These are phyloP conservation scores for Lasiurus borealis DNA, from an alignment of 2,113 vertebrate species.

Conservation along the genomic window DNA sequence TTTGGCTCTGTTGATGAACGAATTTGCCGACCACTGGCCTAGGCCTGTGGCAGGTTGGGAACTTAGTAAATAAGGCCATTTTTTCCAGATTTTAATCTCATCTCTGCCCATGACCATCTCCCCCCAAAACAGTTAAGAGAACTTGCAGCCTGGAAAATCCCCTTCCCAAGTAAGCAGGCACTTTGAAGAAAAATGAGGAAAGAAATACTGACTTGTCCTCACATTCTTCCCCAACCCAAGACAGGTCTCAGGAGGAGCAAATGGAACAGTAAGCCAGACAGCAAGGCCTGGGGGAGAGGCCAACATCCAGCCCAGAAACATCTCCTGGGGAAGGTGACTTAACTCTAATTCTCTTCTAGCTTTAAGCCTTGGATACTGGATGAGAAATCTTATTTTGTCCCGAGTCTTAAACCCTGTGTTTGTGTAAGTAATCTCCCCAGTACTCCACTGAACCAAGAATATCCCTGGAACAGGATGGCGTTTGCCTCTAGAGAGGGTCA, in stretches of 20 bases:
- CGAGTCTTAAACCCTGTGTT: neutral
- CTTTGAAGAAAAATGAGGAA: neutral
- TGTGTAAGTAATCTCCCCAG: neutral
- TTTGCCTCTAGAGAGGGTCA: neutral
- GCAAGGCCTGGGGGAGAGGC: neutral
- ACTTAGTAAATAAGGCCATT: neutral
- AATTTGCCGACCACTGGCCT: too few relatives aligned
- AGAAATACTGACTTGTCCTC: neutral
- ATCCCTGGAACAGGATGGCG: neutral
- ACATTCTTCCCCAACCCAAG: neutral
- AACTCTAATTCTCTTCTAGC: constrained; percentile 44
- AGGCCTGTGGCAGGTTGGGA: neutral
- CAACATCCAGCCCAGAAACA: neutral
- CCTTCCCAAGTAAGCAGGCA: neutral
- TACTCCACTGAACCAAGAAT: neutral
- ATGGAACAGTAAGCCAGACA: neutral
- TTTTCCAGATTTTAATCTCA: constrained; percentile 44
- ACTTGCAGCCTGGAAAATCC: neutral
- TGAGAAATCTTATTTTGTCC: constrained; percentile 24
- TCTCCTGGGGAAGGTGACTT: constrained; percentile 1
- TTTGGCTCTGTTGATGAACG: too few relatives aligned
- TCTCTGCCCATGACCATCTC: neutral
- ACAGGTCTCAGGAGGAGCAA: neutral
- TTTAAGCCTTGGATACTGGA: constrained; percentile 13
- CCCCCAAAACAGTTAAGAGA: neutral